A percentile compares a stretch with the other conserved stretches of the same genome.
Conservation (phyloP, 2,113 vertebrate genomes). For the Phyllopteryx taeniolatus region DNA sequence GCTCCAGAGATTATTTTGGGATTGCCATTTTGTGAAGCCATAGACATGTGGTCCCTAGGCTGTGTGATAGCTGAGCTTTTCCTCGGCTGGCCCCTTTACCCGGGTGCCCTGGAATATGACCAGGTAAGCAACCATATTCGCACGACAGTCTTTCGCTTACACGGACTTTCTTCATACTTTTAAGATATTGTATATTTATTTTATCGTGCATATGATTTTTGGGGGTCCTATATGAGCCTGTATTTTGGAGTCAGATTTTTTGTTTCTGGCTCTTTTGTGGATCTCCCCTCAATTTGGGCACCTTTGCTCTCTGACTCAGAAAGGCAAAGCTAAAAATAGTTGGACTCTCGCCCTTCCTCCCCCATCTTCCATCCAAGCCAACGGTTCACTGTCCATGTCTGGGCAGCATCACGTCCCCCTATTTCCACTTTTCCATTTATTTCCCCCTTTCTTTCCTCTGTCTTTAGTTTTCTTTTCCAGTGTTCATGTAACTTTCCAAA, state of each 20-base stretch:
- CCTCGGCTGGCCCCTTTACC: constrained; percentile 98
- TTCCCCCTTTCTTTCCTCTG: constrained; percentile 10
- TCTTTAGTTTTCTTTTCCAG: constrained; percentile 10
- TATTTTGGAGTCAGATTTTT: not conserved
- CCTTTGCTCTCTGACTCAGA: not conserved
- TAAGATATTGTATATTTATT: not conserved
- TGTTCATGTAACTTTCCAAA: constrained; percentile 5
- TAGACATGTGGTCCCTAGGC: constrained; percentile 99
- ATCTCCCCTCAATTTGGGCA: constrained; percentile 9
- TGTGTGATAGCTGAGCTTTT: constrained; percentile 99
- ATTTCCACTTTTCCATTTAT: constrained; percentile 21
- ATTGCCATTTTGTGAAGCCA: constrained; percentile 99
- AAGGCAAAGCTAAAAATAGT: not conserved
- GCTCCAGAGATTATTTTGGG: constrained; percentile 99
- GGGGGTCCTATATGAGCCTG: not conserved
- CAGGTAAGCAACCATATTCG: constrained; percentile 81
- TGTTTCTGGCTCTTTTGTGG: constrained; percentile 2
- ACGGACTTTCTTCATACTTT: not conserved
- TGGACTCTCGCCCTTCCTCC: not conserved
- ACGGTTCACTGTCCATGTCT: not conserved
- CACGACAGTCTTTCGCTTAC: not conserved
- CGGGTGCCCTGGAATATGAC: constrained; percentile 97
- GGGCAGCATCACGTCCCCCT: constrained; percentile 3
- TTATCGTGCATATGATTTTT: not conserved
- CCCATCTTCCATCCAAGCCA: not conserved